phyloP scores from a whole-genome alignment of 2,797 vertebrate species.

The Knipowitschia caucasica region DNA sequence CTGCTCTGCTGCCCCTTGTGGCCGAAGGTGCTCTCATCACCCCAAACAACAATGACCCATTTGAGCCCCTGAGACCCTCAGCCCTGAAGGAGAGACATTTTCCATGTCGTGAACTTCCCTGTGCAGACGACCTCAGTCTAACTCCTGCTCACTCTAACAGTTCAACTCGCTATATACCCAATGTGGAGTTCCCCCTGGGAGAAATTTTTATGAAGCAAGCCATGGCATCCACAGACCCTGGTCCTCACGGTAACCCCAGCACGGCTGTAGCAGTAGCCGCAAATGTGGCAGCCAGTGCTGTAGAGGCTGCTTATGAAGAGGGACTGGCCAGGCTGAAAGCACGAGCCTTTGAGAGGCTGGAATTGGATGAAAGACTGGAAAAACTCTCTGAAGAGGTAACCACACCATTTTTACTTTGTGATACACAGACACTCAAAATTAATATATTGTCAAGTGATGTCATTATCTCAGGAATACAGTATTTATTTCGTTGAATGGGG shows the following conservation, averaged over 20 bases:
- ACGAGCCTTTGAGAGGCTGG: constrained; percentile 92
- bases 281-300: constrained; percentile 80
- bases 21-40: constrained; percentile 81
- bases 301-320: constrained; percentile 93
- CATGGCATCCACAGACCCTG: constrained; percentile 82
- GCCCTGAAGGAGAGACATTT: constrained; percentile 86
- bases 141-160: constrained; percentile 73
- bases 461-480: no score
- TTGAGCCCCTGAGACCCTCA: constrained; percentile 82
- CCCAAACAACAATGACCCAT: constrained; percentile 82
- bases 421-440: neutral
- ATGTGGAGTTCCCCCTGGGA: constrained; percentile 92
- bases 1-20: constrained; percentile 87
- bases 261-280: constrained; percentile 86
- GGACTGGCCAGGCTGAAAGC: constrained; percentile 94
- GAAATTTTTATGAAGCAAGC: constrained; percentile 90
- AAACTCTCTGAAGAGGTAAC: constrained; percentile 90
- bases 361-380: constrained; percentile 93
- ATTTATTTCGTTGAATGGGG: neutral
- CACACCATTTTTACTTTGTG: neutral
- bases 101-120: constrained; percentile 86
- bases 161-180: constrained; percentile 87
- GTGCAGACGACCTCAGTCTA: constrained; percentile 86
- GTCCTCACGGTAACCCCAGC: constrained; percentile 76
- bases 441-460: no score